Evolutionary conservation across 2,797 vertebrate species (phyloP).

Genomic region (Chelidonichthys spinosus): DNA sequence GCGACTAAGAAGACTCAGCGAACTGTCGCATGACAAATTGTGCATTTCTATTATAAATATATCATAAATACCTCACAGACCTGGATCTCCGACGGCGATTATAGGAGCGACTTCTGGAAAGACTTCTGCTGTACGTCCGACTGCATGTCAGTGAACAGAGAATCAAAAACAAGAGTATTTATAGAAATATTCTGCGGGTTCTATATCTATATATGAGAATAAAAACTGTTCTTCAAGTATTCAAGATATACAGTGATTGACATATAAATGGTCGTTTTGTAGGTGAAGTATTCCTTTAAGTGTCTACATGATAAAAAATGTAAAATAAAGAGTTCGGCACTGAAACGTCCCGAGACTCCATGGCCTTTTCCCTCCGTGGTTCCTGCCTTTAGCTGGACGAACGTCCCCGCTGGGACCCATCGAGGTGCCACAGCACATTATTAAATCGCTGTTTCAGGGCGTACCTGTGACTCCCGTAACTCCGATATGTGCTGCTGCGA

Average conservation of each 20-base stretch:
- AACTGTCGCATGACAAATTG: not conserved
- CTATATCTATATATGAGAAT: no score
- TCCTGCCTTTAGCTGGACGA: not conserved
- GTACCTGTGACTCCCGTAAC: constrained; percentile 88
- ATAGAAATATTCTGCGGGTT: no score
- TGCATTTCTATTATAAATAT: not conserved
- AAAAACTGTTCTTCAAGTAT: not conserved
- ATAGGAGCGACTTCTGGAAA: constrained; percentile 91
- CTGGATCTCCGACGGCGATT: constrained; percentile 89
- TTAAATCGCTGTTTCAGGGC: not conserved
- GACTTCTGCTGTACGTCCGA: constrained; percentile 90
- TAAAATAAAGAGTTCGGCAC: not conserved
- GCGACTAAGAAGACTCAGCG: not conserved
- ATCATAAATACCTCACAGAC: constrained; percentile 71
- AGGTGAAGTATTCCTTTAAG: not conserved
- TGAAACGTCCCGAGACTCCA: not conserved
- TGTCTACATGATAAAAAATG: not conserved
- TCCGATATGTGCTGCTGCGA: constrained; percentile 91
- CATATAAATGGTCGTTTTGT: not conserved
- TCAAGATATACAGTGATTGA: not conserved
- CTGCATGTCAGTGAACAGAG: constrained; percentile 64
- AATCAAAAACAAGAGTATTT: constrained; percentile 1
- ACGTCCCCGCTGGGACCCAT: not conserved
- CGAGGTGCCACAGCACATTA: not conserved
- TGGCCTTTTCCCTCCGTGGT: not conserved